These are phyloP conservation scores for Drosophila meridionalis DNA, from an alignment of 2,888 invertebrate species.

Conservation along the genomic window DNA sequence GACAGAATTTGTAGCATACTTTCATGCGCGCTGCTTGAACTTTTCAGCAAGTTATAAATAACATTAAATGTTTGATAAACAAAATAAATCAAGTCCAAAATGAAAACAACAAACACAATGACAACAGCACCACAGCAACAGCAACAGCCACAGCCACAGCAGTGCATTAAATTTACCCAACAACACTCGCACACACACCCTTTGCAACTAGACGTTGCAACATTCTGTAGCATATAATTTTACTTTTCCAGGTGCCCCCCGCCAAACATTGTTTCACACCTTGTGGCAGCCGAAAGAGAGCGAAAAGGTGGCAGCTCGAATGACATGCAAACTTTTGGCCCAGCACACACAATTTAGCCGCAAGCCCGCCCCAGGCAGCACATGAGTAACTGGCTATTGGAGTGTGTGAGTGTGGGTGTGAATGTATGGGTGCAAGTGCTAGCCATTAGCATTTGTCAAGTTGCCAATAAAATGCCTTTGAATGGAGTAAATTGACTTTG, in stretches of 20 bases:
- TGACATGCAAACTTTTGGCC: slow-evolving; percentile 77
- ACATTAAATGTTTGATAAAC: slow-evolving; percentile 74
- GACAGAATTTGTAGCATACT: slow-evolving; percentile 57
- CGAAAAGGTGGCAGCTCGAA: slow-evolving; percentile 57
- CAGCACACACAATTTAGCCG: slow-evolving; percentile 38
- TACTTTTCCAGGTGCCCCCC: slow-evolving; percentile 10
- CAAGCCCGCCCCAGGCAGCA: slow-evolving; percentile 15
- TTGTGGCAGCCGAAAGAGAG: slow-evolving; percentile 20
- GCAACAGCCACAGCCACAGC: slow-evolving; percentile 36
- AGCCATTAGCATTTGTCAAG: slow-evolving; percentile 73
- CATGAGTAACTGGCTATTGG: slow-evolving; percentile 16
- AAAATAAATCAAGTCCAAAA: slow-evolving; percentile 68
- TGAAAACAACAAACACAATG: slow-evolving; percentile 10
- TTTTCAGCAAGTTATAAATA: slow-evolving; percentile 71
- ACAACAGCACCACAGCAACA: slow-evolving; percentile 36
- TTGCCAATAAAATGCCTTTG: slow-evolving; percentile 76
- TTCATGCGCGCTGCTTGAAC: slow-evolving; percentile 54
- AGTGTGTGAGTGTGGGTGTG: not conserved
- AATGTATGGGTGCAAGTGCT: slow-evolving; percentile 32
- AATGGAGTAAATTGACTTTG: slow-evolving; percentile 78
- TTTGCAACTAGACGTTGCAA: slow-evolving; percentile 45
- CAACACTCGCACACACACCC: slow-evolving; percentile 28
- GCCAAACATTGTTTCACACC: slow-evolving; percentile 67
- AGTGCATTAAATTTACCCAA: slow-evolving; percentile 60
- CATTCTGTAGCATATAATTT: slow-evolving; percentile 57